Evolutionary conservation across 92 coral and sea anemone species (phyloP).

Genomic region (Actinernus sp.): DNA sequence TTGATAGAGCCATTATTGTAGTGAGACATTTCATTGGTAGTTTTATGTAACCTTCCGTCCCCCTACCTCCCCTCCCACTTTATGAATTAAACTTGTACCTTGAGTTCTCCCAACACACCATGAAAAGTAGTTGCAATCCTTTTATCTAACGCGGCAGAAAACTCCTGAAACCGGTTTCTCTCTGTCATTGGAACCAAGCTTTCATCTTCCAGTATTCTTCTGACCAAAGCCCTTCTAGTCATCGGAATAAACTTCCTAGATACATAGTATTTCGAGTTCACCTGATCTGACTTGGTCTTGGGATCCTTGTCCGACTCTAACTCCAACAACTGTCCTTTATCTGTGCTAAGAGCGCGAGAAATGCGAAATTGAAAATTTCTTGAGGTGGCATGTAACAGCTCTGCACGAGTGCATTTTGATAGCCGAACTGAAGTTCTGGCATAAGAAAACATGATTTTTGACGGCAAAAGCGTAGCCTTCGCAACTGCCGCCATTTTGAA

Average conservation of each 20-base stretch:
- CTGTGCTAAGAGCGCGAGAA: background rate
- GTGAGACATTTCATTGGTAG: too few species aligned
- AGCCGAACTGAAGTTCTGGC: background rate
- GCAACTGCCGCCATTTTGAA: background rate
- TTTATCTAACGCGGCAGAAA: slow-evolving; percentile 73
- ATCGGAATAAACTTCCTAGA: slow-evolving; percentile 82
- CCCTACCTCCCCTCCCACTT: too few species aligned
- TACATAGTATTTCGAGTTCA: slow-evolving; percentile 65
- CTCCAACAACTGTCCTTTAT: background rate
- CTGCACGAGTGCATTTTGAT: background rate
- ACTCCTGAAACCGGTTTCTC: slow-evolving; percentile 70
- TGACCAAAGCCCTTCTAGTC: slow-evolving; percentile 82
- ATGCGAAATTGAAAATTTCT: background rate
- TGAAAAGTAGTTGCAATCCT: slow-evolving; percentile 68
- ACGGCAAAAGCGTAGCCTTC: background rate
- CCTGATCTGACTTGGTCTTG: slow-evolving; percentile 1
- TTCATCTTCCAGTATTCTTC: slow-evolving; percentile 76
- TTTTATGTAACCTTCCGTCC: too few species aligned
- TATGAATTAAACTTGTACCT: slow-evolving; percentile 70
- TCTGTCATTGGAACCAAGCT: slow-evolving; percentile 53
- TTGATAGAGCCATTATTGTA: too few species aligned
- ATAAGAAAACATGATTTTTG: too few species aligned
- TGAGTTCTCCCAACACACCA: slow-evolving; percentile 76
- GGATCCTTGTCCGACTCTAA: too few species aligned
- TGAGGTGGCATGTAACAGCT: background rate